These are phyloP conservation scores for Papilio protenor DNA, from an alignment of 2,888 invertebrate genomes.

Conservation along the genomic window DNA sequence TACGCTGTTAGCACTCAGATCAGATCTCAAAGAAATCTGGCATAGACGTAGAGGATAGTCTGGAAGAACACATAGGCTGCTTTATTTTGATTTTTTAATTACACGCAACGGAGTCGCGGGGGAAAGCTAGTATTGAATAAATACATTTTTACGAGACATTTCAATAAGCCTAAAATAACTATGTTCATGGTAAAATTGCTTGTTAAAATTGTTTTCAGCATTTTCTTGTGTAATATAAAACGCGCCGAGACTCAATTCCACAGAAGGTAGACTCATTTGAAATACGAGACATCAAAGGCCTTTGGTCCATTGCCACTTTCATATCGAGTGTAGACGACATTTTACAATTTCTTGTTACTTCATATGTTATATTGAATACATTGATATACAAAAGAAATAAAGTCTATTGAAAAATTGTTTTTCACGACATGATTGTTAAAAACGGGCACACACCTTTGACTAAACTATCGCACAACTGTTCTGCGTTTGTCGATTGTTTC, in stretches of 20 bases:
- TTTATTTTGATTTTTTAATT: too few relatives aligned
- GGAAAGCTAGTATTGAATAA: not conserved
- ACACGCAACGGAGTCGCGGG: too few relatives aligned
- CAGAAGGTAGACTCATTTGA: conserved; percentile 52
- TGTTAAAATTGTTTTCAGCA: not conserved
- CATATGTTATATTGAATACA: conserved; percentile 28
- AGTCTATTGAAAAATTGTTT: not conserved
- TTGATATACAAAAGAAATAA: not conserved
- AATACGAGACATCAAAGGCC: conserved; percentile 57
- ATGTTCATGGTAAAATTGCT: not conserved
- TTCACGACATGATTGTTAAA: too few relatives aligned
- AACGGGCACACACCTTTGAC: too few relatives aligned
- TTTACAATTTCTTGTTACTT: conserved; percentile 14
- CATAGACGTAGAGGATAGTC: too few relatives aligned
- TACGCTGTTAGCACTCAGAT: too few relatives aligned
- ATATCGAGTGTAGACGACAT: conserved; percentile 43
- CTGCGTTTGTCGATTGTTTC: too few relatives aligned
- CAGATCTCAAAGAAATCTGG: too few relatives aligned
- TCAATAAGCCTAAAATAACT: not conserved
- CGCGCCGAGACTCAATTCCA: conserved; percentile 31
- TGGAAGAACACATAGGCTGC: too few relatives aligned
- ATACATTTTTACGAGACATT: not conserved
- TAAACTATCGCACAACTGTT: too few relatives aligned
- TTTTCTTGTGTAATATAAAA: not conserved
- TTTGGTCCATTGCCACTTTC: conserved; percentile 48